Percentiles rank a stretch among this genome's conserved stretches.
phyloP scores from a whole-genome alignment of 2,797 vertebrate genomes.

The Miichthys miiuy region DNA sequence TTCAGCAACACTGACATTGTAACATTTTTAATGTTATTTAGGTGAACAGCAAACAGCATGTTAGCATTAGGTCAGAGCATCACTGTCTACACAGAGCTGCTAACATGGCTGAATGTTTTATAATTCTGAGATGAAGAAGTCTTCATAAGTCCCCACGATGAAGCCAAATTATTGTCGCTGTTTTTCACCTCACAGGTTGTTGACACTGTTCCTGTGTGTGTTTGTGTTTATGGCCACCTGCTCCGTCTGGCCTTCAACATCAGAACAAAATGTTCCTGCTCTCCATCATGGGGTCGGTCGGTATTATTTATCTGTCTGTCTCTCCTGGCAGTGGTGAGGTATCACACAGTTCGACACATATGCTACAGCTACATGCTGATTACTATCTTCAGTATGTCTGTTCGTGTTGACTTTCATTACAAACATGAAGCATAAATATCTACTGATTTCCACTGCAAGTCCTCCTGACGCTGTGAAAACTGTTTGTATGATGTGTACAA shows the following conservation, averaged over 20 bases:
- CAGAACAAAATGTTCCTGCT: conserved; percentile 39
- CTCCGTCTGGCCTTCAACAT: conserved; percentile 18
- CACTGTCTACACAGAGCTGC: no score
- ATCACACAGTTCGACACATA: conserved; percentile 32
- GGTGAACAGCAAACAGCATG: no score
- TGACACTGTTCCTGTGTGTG: neutral
- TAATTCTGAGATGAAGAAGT: no score
- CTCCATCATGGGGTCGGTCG: neutral
- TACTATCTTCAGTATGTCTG: neutral
- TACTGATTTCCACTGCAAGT: neutral
- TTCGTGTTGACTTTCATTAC: neutral
- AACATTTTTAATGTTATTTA: no score
- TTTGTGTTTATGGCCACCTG: conserved; percentile 14
- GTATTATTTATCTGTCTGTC: neutral
- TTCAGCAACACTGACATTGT: no score
- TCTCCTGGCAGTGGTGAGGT: conserved; percentile 15
- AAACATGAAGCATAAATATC: neutral
- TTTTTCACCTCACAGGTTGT: no score
- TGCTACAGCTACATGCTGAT: conserved; percentile 16
- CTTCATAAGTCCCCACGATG: no score
- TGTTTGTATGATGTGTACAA: neutral
- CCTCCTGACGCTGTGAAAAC: neutral
- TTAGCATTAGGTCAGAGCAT: no score
- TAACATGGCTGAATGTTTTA: no score
- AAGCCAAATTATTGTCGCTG: no score